Conservation (phyloP, 2,797 vertebrate genomes). For the Mus spretus region DNA sequence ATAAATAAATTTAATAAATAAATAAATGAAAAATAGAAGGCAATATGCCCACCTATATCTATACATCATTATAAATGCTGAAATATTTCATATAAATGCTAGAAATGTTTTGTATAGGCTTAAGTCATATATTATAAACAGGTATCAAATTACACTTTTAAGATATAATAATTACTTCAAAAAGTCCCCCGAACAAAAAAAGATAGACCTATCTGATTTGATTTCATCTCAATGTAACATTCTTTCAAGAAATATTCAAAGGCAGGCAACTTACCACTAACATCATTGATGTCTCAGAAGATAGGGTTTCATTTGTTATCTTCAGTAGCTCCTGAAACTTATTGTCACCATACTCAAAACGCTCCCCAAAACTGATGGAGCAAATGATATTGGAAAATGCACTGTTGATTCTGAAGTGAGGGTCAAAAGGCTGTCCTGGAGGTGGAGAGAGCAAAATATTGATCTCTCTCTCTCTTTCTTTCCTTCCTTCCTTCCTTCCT, state of each 20-base stretch:
- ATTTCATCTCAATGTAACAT: background rate
- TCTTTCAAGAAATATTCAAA: background rate
- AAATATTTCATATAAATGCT: background rate
- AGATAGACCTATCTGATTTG: too few species aligned
- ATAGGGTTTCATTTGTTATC: conserved; percentile 72
- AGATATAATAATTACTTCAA: conserved; percentile 15
- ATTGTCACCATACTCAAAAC: background rate
- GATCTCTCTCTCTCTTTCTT: too few species aligned
- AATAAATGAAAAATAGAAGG: too few species aligned
- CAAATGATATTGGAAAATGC: background rate
- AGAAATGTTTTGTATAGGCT: background rate
- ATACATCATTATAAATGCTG: background rate
- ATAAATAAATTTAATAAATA: too few species aligned
- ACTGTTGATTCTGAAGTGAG: conserved; percentile 28
- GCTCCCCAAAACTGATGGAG: background rate
- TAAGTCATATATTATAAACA: background rate
- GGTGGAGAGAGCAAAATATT: background rate
- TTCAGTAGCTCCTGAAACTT: conserved; percentile 68
- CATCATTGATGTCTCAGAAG: conserved; percentile 68
- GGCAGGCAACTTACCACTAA: conserved; percentile 81
- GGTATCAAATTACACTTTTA: background rate
- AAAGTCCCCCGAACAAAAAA: background rate
- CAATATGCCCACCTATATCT: too few species aligned
- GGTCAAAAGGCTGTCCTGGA: conserved; percentile 88
- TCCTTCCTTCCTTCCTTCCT: too few species aligned